A percentile compares a stretch with the other conserved stretches of the same genome.
phyloP scores from a whole-genome alignment of 2,888 invertebrate genomes.

The Mesochorus sp. region DNA sequence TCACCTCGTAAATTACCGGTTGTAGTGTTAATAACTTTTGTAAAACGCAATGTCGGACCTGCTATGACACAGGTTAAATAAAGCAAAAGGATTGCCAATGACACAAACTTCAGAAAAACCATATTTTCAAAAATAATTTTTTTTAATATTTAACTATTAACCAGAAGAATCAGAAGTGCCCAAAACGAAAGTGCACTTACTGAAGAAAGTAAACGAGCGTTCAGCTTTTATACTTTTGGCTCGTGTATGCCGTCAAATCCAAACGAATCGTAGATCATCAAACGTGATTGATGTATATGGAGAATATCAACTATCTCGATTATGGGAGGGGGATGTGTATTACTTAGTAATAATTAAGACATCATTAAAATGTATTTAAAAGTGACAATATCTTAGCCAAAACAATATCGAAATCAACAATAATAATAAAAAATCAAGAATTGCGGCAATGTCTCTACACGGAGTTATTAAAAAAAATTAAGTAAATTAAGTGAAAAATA shows the following conservation, averaged over 20 bases:
- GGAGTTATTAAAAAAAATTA: too few relatives aligned
- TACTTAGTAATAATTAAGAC: background rate
- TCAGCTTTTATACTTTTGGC: background rate
- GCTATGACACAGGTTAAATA: background rate
- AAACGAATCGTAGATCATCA: too few relatives aligned
- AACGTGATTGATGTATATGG: too few relatives aligned
- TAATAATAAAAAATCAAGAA: too few relatives aligned
- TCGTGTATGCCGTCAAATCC: background rate
- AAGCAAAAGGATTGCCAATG: background rate
- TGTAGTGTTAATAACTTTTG: constrained; percentile 63
- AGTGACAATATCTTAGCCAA: background rate
- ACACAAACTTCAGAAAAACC: too few relatives aligned
- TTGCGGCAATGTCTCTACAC: too few relatives aligned
- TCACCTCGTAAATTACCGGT: constrained; percentile 68
- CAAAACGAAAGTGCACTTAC: background rate
- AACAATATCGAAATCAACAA: too few relatives aligned
- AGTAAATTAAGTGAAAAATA: too few relatives aligned
- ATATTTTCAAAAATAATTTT: background rate
- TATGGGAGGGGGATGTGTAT: background rate
- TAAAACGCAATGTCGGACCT: constrained; percentile 5
- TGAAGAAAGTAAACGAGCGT: background rate
- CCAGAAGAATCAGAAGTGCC: background rate
- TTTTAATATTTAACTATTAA: background rate
- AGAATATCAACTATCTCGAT: too few relatives aligned
- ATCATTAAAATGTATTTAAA: background rate